These are phyloP conservation scores for Odontamblyopus rebecca DNA, from an alignment of 2,797 vertebrate species.

Conservation along the genomic window DNA sequence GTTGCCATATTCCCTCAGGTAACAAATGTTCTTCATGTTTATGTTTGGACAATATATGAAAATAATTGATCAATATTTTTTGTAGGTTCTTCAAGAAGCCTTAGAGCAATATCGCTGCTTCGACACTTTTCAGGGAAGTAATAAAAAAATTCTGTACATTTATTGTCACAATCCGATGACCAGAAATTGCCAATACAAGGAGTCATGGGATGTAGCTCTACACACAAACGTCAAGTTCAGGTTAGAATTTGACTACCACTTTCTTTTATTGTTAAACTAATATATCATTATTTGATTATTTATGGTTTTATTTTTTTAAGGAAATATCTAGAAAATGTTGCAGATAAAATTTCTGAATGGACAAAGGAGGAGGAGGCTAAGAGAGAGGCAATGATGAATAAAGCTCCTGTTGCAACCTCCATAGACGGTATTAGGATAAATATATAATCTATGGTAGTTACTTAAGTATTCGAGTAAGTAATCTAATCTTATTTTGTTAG, in stretches of 20 bases:
- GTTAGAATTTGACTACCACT: conserved; percentile 65
- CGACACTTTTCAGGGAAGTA: conserved; percentile 82
- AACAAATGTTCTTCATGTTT: conserved; percentile 9
- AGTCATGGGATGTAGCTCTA: conserved; percentile 82
- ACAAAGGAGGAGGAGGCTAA: conserved; percentile 79
- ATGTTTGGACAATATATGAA: background rate
- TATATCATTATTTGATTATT: background rate
- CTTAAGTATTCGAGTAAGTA: background rate
- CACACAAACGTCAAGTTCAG: conserved; percentile 92
- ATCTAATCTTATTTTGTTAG: conserved; percentile 16
- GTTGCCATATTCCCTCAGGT: conserved; percentile 86
- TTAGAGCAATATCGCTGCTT: conserved; percentile 80
- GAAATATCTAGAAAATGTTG: conserved; percentile 87
- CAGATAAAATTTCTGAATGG: conserved; percentile 83
- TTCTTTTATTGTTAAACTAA: background rate
- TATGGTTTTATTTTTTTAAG: conserved; percentile 57
- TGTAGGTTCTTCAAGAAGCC: conserved; percentile 83
- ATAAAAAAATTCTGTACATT: conserved; percentile 82
- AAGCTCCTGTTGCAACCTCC: conserved; percentile 7
- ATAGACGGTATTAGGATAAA: too few species aligned
- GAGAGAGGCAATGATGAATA: conserved; percentile 54
- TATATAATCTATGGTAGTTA: too few species aligned
- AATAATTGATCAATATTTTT: background rate
- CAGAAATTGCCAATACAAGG: conserved; percentile 64
- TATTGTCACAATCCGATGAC: conserved; percentile 91